Evolutionary conservation across 2,797 vertebrate species (phyloP), one percentile per base, ranked within the genome.

Genomic region (Rhabdomys pumilio): DNA sequence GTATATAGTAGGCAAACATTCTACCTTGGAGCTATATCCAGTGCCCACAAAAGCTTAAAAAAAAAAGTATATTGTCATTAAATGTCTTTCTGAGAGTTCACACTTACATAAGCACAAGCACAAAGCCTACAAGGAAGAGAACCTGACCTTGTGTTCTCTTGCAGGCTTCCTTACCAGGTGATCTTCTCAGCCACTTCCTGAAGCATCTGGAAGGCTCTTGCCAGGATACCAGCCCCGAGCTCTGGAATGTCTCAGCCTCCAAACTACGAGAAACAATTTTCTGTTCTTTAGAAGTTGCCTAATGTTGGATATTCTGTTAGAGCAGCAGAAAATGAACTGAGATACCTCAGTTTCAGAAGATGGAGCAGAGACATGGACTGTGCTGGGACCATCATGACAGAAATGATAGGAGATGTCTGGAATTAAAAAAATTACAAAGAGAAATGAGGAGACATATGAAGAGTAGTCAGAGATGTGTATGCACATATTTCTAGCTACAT

Each of bases 91-190:
- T 99, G 98, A 98, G 99, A 34, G 97, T 99, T 85, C 99, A 99
- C 93, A 99, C 99, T 98, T 99, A 99, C 98, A 99, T 98, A 69
- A 96, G 99, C 99, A 97, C 99, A 99, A 99, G 99, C 99, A 97
- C 99, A 99, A 99, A 98, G 99, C 61, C 26, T 34, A 72, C 50
- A n/a, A n/a, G 69, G 77, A 31, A 53, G 44, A 80, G 67, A 96
- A 87, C 72, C 50, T 95, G 34, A 65, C 29, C 63, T 53, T 9
- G 1, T 8, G 20, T 29, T 50, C 26, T n/a, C n/a, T 26, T 15
- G 20, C 80, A 22, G 11, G 5, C 20, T 13, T 89, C 38, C 53
- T 89, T 73, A 26, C 24, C 11, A 12, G 61, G 55, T 4, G 31
- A 14, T 73, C 50, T 19, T 19, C 41, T 79, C 22, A 6, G 12